Base-by-base conservation (phyloP, 2,113 vertebrate genomes). In the Pyxicephalus adspersus region DNA sequence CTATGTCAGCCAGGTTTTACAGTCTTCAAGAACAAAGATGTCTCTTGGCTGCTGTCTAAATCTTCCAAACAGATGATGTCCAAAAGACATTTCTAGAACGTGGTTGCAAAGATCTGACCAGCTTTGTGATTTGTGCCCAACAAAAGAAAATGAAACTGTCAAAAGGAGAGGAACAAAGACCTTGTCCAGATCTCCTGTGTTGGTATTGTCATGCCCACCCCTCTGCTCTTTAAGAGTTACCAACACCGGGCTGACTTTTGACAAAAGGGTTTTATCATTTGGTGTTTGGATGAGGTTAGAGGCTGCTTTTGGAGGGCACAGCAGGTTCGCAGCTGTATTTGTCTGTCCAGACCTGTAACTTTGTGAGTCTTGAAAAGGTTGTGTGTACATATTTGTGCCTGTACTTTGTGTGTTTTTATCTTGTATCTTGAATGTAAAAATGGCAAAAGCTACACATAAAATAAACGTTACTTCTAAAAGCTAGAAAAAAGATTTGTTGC, bases 231-330 rank as follows among this genome's bases (percentile, higher is more conserved):
- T 57, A 57, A 61, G n/a, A 64, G 25, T 74, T 65, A 75, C 80
- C 80, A 75, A 58, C 29, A 65, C 28, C 60, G 66, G 61, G 22
- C 51, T 29, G 58, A 64, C 20, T 25, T 65, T 66, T 18, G 23
- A 82, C 80, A 82, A 82, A 64, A 29, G 71, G 63, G 50, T 71
- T 82, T 82, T 82, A 82, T 82, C 80, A 66, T 0, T 58, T 65
- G 80, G 71, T 82, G 75, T 82, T 82, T 75, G 50, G 51, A 54
- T 15, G 61, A 34, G 80, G 80, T 75, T 75, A 82, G 52, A 82
- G 80, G 28, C 45, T 64, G 45, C 4, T 25, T 20, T 7, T n/a
- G 38, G 38, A 34, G 57, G 26, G 67, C 55, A 66, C 22, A 72
- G 16, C 38, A 38, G 31, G 51, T 75, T 74, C 55, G 61, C 29